Conservation (phyloP, 2,888 invertebrate genomes). For the Mechanitis messenoides region DNA sequence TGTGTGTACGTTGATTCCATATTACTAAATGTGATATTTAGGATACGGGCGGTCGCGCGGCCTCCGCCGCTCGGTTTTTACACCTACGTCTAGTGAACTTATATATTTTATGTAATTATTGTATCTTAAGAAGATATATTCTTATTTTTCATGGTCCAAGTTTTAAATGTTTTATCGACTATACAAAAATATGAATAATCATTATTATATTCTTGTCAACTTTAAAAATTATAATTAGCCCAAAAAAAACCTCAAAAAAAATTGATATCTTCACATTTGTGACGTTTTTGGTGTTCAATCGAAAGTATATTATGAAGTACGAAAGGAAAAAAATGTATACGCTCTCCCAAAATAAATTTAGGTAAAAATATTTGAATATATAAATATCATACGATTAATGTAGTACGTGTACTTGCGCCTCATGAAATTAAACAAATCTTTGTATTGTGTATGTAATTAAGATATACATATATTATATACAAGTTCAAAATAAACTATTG, state of each 20-base stretch:
- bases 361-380: slow-evolving; percentile 74
- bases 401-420: slow-evolving; percentile 73
- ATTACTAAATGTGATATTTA: slow-evolving; percentile 78
- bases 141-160: slow-evolving; percentile 78
- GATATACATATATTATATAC: slow-evolving; percentile 76
- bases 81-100: slow-evolving; percentile 74
- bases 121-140: slow-evolving; percentile 76
- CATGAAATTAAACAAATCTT: slow-evolving; percentile 72
- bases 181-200: slow-evolving; percentile 76
- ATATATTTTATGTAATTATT: slow-evolving; percentile 77
- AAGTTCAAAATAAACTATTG: slow-evolving; percentile 64
- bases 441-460: slow-evolving; percentile 74
- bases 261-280: slow-evolving; percentile 70
- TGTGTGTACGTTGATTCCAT: slow-evolving; percentile 76
- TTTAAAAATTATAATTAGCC: slow-evolving; percentile 65
- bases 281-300: slow-evolving; percentile 75
- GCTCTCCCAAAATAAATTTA: slow-evolving; percentile 71
- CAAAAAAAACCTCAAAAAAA: slow-evolving; percentile 67
- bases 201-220: slow-evolving; percentile 75
- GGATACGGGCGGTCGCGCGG: slow-evolving; percentile 70
- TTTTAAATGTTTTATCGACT: slow-evolving; percentile 78
- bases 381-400: slow-evolving; percentile 70
- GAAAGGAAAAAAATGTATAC: slow-evolving; percentile 73
- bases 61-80: slow-evolving; percentile 47
- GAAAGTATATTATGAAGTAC: slow-evolving; percentile 67